Evolutionary conservation across 1,140 invertebrate genomes (phyloP).

Genomic region (Drosophila watanabei): DNA sequence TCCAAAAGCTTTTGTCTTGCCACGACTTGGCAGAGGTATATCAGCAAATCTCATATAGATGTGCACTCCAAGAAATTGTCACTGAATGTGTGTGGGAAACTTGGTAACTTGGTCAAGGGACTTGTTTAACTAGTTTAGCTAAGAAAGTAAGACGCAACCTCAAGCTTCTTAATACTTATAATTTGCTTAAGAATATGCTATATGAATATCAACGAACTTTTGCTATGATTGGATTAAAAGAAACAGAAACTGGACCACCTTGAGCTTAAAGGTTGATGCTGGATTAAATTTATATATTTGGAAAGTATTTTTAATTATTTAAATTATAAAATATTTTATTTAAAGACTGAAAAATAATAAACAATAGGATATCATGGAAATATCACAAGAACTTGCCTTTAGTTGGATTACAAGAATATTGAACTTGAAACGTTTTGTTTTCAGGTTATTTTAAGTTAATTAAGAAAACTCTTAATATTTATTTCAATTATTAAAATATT

Average conservation of each 20-base stretch:
- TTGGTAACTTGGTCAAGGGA: not conserved
- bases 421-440: not conserved
- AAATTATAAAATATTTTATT: not conserved
- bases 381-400: not conserved
- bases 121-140: not conserved
- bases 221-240: not conserved
- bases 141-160: not conserved
- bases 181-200: not conserved
- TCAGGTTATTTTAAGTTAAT: not conserved
- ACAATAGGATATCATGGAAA: not conserved
- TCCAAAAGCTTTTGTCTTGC: slow-evolving; percentile 55
- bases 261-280: not conserved
- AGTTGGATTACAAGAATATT: not conserved
- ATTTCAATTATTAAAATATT: not conserved
- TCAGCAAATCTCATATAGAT: slow-evolving; percentile 20
- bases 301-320: not conserved
- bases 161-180: not conserved
- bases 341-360: not conserved
- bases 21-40: slow-evolving; percentile 31
- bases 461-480: not conserved
- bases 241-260: no score
- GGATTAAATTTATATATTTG: not conserved
- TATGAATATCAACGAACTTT: not conserved
- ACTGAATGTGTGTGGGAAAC: not conserved
- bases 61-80: slow-evolving; percentile 19